A percentile compares a stretch with the other conserved stretches of the same genome.
Conservation (phyloP, 2,113 vertebrate genomes). For the Poeciliopsis retropinna region DNA sequence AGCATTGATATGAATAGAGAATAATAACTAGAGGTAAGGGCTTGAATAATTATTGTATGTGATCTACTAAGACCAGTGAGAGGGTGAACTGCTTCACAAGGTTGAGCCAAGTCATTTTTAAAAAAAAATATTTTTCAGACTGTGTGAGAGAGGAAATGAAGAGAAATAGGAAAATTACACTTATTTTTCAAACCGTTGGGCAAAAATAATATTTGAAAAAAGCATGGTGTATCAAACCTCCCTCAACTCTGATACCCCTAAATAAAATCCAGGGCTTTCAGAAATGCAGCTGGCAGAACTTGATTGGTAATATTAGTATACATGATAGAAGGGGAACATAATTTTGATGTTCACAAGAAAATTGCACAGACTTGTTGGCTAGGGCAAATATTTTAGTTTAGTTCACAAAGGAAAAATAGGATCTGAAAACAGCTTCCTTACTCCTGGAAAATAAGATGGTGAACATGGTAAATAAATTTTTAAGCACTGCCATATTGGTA, state of each 20-base stretch:
- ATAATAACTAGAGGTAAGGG: background rate
- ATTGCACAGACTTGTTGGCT: no score
- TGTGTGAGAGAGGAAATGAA: no score
- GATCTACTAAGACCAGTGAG: background rate
- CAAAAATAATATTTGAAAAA: background rate
- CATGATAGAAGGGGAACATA: background rate
- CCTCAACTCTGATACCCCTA: background rate
- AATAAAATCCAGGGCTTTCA: background rate
- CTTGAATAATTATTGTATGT: background rate
- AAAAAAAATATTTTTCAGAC: background rate
- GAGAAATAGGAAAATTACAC: background rate
- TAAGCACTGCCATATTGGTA: background rate
- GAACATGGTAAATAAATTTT: slow-evolving; percentile 5
- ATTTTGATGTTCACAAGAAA: no score
- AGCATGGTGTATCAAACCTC: background rate
- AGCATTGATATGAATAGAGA: background rate
- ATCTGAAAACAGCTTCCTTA: background rate
- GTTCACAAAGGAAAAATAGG: background rate
- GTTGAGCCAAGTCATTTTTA: background rate
- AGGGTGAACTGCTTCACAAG: background rate
- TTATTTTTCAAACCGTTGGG: no score
- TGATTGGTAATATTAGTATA: background rate
- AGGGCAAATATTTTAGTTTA: background rate
- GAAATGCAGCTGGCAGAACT: no score
- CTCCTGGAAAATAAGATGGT: background rate